Percentiles rank a stretch among this genome's conserved stretches.
Conservation (phyloP, 2,888 invertebrate genomes). For the Digitonthophagus gazella region DNA sequence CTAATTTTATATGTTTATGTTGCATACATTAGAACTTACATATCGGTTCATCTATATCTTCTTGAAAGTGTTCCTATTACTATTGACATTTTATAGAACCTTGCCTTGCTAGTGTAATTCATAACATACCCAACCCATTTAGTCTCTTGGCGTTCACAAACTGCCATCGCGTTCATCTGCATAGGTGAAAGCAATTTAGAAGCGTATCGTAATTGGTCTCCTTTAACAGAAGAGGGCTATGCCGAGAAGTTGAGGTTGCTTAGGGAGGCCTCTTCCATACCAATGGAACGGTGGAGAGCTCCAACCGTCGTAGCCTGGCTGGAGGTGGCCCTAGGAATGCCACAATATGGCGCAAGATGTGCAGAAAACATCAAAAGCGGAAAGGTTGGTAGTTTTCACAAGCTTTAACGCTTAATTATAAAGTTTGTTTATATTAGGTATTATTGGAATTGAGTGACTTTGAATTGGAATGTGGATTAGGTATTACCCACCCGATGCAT, state of each 20-base stretch:
- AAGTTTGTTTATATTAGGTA: conserved; percentile 70
- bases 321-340: conserved; percentile 91
- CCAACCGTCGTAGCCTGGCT: conserved; percentile 93
- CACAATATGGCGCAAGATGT: conserved; percentile 85
- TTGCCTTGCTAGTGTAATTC: not conserved
- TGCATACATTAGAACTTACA: too few species aligned
- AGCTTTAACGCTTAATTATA: conserved; percentile 3
- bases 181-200: conserved; percentile 50
- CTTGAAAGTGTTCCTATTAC: too few species aligned
- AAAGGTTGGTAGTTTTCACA: too few species aligned
- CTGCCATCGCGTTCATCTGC: conserved; percentile 51
- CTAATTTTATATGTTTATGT: too few species aligned
- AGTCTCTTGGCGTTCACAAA: not conserved
- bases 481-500: conserved; percentile 91
- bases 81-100: conserved; percentile 41
- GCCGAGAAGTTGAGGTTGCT: conserved; percentile 74
- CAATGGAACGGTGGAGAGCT: conserved; percentile 89
- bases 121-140: not conserved
- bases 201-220: conserved; percentile 61
- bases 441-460: conserved; percentile 87
- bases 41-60: too few species aligned
- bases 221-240: conserved; percentile 69
- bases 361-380: conserved; percentile 95
- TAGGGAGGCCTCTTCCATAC: conserved; percentile 79
- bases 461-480: conserved; percentile 86